Percentiles rank a stretch among this genome's conserved stretches.
Conservation (phyloP, 1,140 invertebrate genomes). For the Drosophila nasuta region DNA sequence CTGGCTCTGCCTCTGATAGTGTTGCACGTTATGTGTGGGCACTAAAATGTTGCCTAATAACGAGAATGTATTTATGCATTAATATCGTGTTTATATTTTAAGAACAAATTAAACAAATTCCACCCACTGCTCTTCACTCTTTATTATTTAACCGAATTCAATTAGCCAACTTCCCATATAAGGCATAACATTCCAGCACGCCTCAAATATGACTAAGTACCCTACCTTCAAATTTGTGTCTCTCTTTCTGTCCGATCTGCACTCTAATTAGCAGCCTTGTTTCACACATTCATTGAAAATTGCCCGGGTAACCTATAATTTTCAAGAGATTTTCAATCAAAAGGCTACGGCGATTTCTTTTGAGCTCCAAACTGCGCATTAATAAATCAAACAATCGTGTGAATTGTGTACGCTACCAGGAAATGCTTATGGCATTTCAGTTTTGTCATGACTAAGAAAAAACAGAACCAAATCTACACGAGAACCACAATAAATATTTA, state of each 20-base stretch:
- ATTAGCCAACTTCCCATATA: slow-evolving; percentile 62
- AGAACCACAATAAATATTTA: neutral
- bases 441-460: neutral
- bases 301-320: slow-evolving; percentile 71
- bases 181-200: slow-evolving; percentile 65
- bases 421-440: slow-evolving; percentile 32
- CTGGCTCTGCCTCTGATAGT: slow-evolving; percentile 84
- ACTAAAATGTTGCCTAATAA: slow-evolving; percentile 82
- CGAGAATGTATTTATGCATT: slow-evolving; percentile 68
- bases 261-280: slow-evolving; percentile 72
- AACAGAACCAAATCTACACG: neutral
- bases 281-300: slow-evolving; percentile 77
- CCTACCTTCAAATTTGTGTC: slow-evolving; percentile 13
- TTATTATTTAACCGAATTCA: slow-evolving; percentile 63
- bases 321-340: slow-evolving; percentile 72
- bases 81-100: slow-evolving; percentile 54
- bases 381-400: slow-evolving; percentile 83
- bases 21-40: slow-evolving; percentile 82
- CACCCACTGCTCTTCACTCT: slow-evolving; percentile 47
- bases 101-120: slow-evolving; percentile 33
- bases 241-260: slow-evolving; percentile 7
- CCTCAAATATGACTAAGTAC: slow-evolving; percentile 30
- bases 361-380: slow-evolving; percentile 53
- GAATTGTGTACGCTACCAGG: slow-evolving; percentile 62
- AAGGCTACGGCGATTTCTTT: slow-evolving; percentile 57